Evolutionary conservation across 2,797 vertebrate genomes (phyloP).

Genomic region (Channa striata): DNA sequence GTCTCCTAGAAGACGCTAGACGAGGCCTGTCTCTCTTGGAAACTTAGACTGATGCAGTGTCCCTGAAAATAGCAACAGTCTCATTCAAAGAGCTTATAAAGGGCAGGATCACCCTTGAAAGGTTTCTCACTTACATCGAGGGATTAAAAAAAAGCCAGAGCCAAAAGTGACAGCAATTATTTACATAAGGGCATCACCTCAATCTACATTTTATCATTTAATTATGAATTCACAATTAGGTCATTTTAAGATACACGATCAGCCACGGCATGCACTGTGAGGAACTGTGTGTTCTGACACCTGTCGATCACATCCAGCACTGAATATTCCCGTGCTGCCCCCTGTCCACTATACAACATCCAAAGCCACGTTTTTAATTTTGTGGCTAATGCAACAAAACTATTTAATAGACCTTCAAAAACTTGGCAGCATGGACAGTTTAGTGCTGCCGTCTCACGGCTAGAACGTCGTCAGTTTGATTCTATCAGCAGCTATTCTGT

Average conservation of each 20-base stretch:
- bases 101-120: constrained; percentile 37
- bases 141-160: constrained; percentile 30
- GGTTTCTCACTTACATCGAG: constrained; percentile 17
- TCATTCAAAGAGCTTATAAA: constrained; percentile 46
- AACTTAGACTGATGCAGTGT: constrained; percentile 30
- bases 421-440: no score
- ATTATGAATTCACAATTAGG: neutral
- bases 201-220: constrained; percentile 6
- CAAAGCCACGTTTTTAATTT: no score
- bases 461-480: no score
- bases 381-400: no score
- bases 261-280: no score
- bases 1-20: neutral
- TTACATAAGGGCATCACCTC: neutral
- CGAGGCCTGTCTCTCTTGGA: constrained; percentile 13
- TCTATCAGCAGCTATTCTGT: no score
- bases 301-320: no score
- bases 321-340: neutral
- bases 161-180: constrained; percentile 17
- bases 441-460: no score
- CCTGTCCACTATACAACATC: no score
- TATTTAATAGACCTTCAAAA: no score
- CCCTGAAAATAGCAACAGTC: constrained; percentile 54
- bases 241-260: no score
- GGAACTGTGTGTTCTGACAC: no score